A percentile compares a stretch with the other conserved stretches of the same genome.
phyloP scores from a whole-genome alignment of 1,140 invertebrate genomes.

The Sycophila sp. region DNA sequence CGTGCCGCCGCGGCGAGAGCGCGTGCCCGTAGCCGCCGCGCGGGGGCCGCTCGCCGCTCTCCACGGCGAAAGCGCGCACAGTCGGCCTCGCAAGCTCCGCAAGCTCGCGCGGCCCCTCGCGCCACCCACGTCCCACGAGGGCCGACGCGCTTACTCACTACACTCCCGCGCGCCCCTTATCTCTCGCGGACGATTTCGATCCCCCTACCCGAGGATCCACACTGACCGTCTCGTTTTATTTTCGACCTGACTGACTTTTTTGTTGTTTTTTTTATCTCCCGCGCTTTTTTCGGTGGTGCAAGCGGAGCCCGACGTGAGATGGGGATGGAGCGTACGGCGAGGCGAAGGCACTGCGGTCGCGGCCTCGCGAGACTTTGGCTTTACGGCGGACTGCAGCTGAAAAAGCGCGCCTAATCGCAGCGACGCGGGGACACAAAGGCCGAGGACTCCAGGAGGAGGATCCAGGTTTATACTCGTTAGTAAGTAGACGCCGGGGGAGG shows the following conservation, averaged over 20 bases:
- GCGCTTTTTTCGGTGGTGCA: too few species aligned
- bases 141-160: too few species aligned
- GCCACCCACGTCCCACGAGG: not conserved
- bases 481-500: not conserved
- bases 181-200: too few species aligned
- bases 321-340: too few species aligned
- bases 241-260: too few species aligned
- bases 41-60: too few species aligned
- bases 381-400: not conserved
- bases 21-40: constrained; percentile 13
- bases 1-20: not conserved
- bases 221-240: too few species aligned
- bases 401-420: not conserved
- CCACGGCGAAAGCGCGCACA: constrained; percentile 7
- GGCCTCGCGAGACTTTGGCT: not conserved
- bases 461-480: not conserved
- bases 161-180: too few species aligned
- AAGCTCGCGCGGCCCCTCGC: constrained; percentile 2
- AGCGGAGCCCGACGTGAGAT: too few species aligned
- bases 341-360: not conserved
- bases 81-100: constrained; percentile 31
- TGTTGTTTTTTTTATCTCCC: too few species aligned
- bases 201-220: too few species aligned
- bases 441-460: not conserved
- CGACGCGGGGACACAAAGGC: not conserved